Conservation (phyloP, 1,140 invertebrate genomes). For the Hypothenemus hampei region DNA sequence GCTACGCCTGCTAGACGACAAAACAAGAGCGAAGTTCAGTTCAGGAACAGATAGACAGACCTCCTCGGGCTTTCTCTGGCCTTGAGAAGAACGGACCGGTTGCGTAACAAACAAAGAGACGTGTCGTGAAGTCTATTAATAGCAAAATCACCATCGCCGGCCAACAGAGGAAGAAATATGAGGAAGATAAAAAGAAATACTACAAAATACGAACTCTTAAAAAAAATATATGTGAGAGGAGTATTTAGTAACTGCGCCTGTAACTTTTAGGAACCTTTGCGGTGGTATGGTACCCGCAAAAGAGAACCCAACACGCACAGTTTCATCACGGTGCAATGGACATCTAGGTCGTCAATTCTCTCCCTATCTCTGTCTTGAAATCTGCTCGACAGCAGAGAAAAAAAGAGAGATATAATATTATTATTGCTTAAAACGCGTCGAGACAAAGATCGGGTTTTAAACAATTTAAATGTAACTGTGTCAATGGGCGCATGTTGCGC, state of each 20-base stretch:
- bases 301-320: too few relatives aligned
- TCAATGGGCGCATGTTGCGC: background rate
- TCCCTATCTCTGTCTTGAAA: background rate
- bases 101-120: conserved; percentile 28
- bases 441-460: background rate
- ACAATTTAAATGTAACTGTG: background rate
- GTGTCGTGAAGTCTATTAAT: conserved; percentile 22
- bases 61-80: conserved; percentile 31
- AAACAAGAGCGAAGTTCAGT: conserved; percentile 11
- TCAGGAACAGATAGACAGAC: conserved; percentile 14
- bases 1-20: too few relatives aligned
- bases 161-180: too few relatives aligned
- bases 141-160: conserved; percentile 5
- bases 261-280: conserved; percentile 3
- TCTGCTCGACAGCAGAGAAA: too few relatives aligned
- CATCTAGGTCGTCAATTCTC: background rate
- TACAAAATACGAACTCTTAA: too few relatives aligned
- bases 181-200: too few relatives aligned
- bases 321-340: background rate
- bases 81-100: conserved; percentile 19
- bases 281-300: background rate
- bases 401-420: too few relatives aligned
- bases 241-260: too few relatives aligned
- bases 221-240: too few relatives aligned
- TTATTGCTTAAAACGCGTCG: background rate